Conservation (phyloP, 2,888 invertebrate genomes). For the Agonopterix subpropinquella region DNA sequence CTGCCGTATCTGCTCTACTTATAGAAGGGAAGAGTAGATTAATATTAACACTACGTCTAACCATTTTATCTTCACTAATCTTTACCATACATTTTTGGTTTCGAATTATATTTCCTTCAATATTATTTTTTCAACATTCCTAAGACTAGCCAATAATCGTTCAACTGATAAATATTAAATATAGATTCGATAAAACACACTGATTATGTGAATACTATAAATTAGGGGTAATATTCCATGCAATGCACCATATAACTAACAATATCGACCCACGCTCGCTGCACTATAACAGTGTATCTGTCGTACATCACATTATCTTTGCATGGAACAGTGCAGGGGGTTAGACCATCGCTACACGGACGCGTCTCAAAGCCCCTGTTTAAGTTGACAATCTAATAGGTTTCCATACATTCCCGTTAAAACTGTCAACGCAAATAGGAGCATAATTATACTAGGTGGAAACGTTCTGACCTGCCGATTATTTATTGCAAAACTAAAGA, state of each 20-base stretch:
- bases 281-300: not conserved
- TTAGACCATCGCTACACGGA: slow-evolving; percentile 5
- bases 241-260: slow-evolving; percentile 30
- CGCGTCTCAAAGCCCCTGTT: not conserved
- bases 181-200: slow-evolving; percentile 26
- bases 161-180: slow-evolving; percentile 20
- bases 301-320: slow-evolving; percentile 25
- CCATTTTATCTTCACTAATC: slow-evolving; percentile 23
- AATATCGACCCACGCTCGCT: slow-evolving; percentile 10
- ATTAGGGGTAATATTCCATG: slow-evolving; percentile 24
- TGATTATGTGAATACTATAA: slow-evolving; percentile 22
- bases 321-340: slow-evolving; percentile 24
- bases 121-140: slow-evolving; percentile 16
- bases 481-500: too few relatives aligned
- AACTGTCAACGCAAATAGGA: too few relatives aligned
- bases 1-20: slow-evolving; percentile 1
- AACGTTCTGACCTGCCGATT: too few relatives aligned
- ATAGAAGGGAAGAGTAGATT: slow-evolving; percentile 15
- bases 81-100: slow-evolving; percentile 45
- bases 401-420: too few relatives aligned
- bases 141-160: slow-evolving; percentile 29
- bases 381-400: too few relatives aligned
- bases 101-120: slow-evolving; percentile 25
- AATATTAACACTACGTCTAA: slow-evolving; percentile 20
- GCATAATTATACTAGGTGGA: not conserved